These are phyloP conservation scores for Lacerta viridis DNA, from an alignment of 2,797 vertebrate species.

Conservation along the genomic window DNA sequence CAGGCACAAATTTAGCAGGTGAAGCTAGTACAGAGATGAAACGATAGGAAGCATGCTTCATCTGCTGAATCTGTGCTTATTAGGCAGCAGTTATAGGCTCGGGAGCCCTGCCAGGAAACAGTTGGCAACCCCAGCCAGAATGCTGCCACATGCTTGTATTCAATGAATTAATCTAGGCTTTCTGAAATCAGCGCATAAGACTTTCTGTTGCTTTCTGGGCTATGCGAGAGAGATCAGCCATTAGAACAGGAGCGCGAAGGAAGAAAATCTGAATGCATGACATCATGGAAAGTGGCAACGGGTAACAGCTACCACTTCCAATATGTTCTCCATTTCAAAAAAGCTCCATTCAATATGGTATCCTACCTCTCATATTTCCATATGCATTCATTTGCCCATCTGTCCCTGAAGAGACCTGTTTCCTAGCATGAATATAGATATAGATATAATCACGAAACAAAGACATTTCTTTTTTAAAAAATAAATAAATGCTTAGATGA, in stretches of 20 bases:
- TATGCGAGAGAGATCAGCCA: neutral
- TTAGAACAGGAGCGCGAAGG: neutral
- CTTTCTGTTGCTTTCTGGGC: constrained; percentile 8
- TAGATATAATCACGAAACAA: too few relatives aligned
- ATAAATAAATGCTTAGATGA: too few relatives aligned
- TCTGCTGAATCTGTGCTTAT: constrained; percentile 31
- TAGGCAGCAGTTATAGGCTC: constrained; percentile 12
- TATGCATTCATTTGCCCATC: neutral
- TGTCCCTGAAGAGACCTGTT: neutral
- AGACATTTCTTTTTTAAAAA: too few relatives aligned
- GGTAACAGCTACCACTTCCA: neutral
- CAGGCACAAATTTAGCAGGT: constrained; percentile 19
- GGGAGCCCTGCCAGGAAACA: constrained; percentile 27
- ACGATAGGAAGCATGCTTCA: constrained; percentile 22
- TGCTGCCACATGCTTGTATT: constrained; percentile 20
- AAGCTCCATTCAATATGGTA: neutral
- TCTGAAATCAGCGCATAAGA: constrained; percentile 8
- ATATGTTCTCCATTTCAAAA: neutral
- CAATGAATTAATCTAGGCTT: constrained; percentile 23
- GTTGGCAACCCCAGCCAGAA: constrained; percentile 21
- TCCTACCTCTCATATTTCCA: neutral
- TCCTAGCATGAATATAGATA: neutral
- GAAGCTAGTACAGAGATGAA: constrained; percentile 19
- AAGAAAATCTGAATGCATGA: neutral
- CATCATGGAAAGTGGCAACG: neutral